phyloP scores from a whole-genome alignment of 2,113 vertebrate species.

The Pimephales promelas region DNA sequence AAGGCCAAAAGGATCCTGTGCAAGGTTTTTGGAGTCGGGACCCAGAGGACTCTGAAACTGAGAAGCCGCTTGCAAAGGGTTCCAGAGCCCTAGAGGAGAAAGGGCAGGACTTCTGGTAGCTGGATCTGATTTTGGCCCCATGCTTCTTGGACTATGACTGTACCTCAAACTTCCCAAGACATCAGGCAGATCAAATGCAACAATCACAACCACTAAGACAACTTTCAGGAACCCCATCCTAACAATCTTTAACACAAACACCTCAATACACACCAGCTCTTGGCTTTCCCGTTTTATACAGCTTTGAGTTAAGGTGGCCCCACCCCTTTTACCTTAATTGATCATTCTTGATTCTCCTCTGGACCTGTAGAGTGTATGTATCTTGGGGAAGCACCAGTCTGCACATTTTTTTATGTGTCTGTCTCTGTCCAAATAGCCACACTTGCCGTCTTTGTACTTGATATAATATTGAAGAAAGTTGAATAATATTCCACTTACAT shows the following conservation, averaged over 20 bases:
- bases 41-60: no score
- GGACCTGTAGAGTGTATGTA: constrained; percentile 2
- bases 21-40: no score
- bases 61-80: neutral
- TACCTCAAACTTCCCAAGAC: neutral
- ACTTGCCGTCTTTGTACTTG: no score
- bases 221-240: neutral
- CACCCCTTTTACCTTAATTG: neutral
- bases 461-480: no score
- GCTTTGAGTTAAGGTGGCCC: neutral
- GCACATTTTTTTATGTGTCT: no score
- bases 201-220: neutral
- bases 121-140: neutral
- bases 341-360: neutral
- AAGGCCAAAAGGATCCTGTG: no score
- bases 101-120: no score
- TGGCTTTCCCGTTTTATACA: neutral
- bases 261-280: no score
- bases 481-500: no score
- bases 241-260: neutral
- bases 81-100: neutral
- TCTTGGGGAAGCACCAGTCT: neutral
- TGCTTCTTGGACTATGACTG: neutral
- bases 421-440: no score
- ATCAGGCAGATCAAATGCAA: neutral